Evolutionary conservation across 53 echinoderm and acorn worm genomes (phyloP), one percentile per base, ranked within the genome.

Genomic region (Holothuria leucospilota): DNA sequence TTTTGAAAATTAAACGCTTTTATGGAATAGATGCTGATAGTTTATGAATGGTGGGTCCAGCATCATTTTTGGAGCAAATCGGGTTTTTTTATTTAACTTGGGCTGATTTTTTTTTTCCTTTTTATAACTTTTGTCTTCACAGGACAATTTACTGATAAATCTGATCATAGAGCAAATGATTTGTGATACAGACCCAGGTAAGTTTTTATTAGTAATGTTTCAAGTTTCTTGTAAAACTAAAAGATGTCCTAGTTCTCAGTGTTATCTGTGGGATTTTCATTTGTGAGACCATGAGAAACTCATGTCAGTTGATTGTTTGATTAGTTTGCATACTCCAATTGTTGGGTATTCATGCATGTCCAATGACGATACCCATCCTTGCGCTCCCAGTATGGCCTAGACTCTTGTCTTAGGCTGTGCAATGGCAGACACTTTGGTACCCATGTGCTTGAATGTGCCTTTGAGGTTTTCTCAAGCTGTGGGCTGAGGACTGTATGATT

Each of bases 101-200:
- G 18, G 4, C 20, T 74, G 23, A 74, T 38, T 20, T 40, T 11
- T 20, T 20, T 29, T 72, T 34, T 72, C 12, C 4, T 29, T 34
- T 46, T 74, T 74, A 41, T 0, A 74, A 12, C 38, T 60, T 85
- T 16, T 63, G 52, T 72, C 56, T 29, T 71, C 78, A 42, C 88
- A 97, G 98, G 98, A 97, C 80, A 91, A 93, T 29, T 82, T 95
- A n/a, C 69, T 97, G 81, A 95, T 97, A 77, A 97, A 97, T 77
- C 92, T 95, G 73, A 84, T 97, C 67, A 97, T 97, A 78, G 98
- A 97, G 79, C 98, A 97, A 90, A 97, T 97, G 95, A 97, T 97
- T 63, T 96, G 95, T 81, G 98, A 97, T 86, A 73, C 93, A 38
- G 98, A 97, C 85, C 93, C 93, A 95, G 98, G 98, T 97, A 95